Evolutionary conservation across 2,888 invertebrate species (phyloP), one percentile per base, ranked within the genome.

Genomic region (Chymomyza procnemis): DNA sequence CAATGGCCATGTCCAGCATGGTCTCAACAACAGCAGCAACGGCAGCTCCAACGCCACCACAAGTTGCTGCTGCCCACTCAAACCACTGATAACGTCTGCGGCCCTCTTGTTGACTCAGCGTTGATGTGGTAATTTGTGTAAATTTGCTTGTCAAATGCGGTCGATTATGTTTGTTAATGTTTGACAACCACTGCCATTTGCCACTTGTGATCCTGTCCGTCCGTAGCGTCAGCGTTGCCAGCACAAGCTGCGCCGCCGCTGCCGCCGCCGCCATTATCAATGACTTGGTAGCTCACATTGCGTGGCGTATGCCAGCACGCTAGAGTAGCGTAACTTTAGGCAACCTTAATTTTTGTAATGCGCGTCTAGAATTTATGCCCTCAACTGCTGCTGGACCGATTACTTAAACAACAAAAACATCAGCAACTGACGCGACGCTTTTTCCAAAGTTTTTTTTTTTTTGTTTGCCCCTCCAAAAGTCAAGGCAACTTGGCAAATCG

Each of bases 141-240:
- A 80, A 75, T 81, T 72, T 75, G 79, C 79, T 75, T 84, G 82
- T 85, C 83, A 76, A 83, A 80, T 80, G 72, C 71, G 66, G 69
- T 73, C 80, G 79, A 85, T 80, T 82, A 79, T 85, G 75, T 77
- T 76, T 71, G 69, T 69, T 60, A 67, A 66, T 74, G 74, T 76
- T 73, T 67, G 74, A 73, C 65, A 71, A 58, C 60, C 68, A 59
- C 26, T 50, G 54, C 54, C 54, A 54, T 54, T 54, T 54, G 34
- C 34, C 34, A 41, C 34, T 41, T 41, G 12, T 41, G 34, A 41
- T n/a, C n/a, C n/a, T 41, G 34, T 9, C 34, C 34, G 34, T 12
- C 34, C 34, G 12, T 41, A 41, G n/a, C n/a, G n/a, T n/a, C 34
- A 12, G 12, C 34, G 3, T 6, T 6, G 60, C 12, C 46, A 12